A percentile compares a stretch with the other conserved stretches of the same genome.
phyloP scores from a whole-genome alignment of 2,797 vertebrate species.

The Mus spretus region DNA sequence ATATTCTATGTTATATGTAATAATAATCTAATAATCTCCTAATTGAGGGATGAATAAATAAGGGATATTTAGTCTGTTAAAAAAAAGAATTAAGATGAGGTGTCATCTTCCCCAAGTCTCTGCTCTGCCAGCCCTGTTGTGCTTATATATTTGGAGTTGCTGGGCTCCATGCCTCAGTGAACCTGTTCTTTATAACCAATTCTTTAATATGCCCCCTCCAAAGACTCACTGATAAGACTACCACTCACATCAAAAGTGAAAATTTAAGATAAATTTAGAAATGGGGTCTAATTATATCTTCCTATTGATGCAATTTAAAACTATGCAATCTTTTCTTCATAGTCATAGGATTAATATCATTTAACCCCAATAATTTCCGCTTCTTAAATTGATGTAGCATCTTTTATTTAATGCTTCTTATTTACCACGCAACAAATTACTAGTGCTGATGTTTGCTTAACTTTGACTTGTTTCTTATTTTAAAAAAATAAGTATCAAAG shows the following conservation, averaged over 20 bases:
- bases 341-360: neutral
- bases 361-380: neutral
- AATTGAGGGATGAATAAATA: too few species aligned
- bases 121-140: too few species aligned
- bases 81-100: neutral
- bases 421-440: neutral
- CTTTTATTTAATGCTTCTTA: neutral
- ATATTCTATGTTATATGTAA: too few species aligned
- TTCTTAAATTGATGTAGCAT: neutral
- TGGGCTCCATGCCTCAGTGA: neutral
- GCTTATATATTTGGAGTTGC: neutral
- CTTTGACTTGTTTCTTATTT: neutral
- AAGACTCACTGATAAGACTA: neutral
- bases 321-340: neutral
- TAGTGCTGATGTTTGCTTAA: neutral
- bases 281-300: neutral
- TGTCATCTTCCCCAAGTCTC: neutral
- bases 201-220: neutral
- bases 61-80: too few species aligned
- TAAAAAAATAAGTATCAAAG: neutral
- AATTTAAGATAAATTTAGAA: neutral
- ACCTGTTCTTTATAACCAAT: neutral
- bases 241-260: neutral
- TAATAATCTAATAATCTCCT: too few species aligned
- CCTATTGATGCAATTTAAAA: neutral